phyloP scores from a whole-genome alignment of 2,888 invertebrate species.

The Tiphia femorata region DNA sequence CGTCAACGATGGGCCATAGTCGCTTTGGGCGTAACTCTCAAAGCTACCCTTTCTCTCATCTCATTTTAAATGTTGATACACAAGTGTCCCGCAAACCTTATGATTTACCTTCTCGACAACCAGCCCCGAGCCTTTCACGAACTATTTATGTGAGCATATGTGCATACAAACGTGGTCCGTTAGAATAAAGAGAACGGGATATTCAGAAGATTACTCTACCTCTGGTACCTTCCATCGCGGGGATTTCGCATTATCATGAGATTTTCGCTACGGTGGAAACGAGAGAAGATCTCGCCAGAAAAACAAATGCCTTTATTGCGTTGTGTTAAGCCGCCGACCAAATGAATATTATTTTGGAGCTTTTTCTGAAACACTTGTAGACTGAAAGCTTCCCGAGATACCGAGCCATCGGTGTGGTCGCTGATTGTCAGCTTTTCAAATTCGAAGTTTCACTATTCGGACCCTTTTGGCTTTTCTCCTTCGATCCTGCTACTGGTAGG shows the following conservation, averaged over 20 bases:
- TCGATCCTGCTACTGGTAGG: no score
- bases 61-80: conserved; percentile 4
- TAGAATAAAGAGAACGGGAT: conserved; percentile 32
- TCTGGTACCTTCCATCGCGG: conserved; percentile 2
- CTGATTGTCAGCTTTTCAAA: no score
- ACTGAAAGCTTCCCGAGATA: no score
- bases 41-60: background rate
- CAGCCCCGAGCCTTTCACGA: conserved; percentile 13
- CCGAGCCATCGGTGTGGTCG: no score
- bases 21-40: no score
- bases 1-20: no score
- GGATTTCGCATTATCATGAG: conserved; percentile 12
- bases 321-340: no score
- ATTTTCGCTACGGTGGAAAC: conserved; percentile 1
- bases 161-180: conserved; percentile 36
- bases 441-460: no score
- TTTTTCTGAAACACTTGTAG: no score
- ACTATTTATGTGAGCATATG: conserved; percentile 42
- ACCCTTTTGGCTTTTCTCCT: no score
- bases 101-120: conserved; percentile 22
- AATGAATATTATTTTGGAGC: no score
- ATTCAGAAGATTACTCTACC: conserved; percentile 4
- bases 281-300: background rate
- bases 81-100: background rate
- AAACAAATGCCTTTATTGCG: no score